These are phyloP conservation scores for Drosophila suzukii DNA, from an alignment of 1,140 invertebrate species.

Conservation along the genomic window DNA sequence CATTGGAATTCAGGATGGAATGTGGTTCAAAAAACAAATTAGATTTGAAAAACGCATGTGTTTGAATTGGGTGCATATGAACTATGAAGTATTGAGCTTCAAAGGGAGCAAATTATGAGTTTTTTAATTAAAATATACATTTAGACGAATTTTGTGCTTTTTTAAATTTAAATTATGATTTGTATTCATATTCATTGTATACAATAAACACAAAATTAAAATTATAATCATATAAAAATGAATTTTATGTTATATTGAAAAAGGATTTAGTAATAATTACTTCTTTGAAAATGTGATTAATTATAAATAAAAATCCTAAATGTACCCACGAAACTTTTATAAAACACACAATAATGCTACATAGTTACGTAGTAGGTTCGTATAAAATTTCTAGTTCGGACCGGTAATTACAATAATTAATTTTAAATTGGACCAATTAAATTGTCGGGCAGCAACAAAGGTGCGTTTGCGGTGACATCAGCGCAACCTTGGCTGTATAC, in stretches of 20 bases:
- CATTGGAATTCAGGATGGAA: slow-evolving; percentile 52
- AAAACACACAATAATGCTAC: neutral
- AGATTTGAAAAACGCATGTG: slow-evolving; percentile 37
- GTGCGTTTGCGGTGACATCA: slow-evolving; percentile 58
- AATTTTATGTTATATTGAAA: no score
- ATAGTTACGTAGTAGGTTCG: neutral
- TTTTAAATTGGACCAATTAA: neutral
- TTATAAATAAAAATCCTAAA: no score
- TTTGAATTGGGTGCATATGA: slow-evolving; percentile 40
- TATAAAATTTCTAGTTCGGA: neutral
- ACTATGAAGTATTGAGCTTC: neutral
- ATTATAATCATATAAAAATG: no score
- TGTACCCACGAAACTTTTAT: neutral
- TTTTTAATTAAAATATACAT: no score
- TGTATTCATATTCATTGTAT: no score
- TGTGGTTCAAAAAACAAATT: slow-evolving; percentile 54
- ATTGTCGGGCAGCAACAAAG: slow-evolving; percentile 22
- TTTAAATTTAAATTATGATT: no score
- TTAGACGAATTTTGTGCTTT: no score
- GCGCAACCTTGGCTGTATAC: slow-evolving; percentile 52
- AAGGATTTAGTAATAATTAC: no score
- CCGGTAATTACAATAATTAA: slow-evolving; percentile 26
- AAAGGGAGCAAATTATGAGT: neutral
- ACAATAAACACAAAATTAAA: no score
- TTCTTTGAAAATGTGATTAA: no score